Percentiles rank a stretch among this genome's conserved stretches.
phyloP scores from a whole-genome alignment of 2,797 vertebrate genomes.

The Pitangus sulphuratus region DNA sequence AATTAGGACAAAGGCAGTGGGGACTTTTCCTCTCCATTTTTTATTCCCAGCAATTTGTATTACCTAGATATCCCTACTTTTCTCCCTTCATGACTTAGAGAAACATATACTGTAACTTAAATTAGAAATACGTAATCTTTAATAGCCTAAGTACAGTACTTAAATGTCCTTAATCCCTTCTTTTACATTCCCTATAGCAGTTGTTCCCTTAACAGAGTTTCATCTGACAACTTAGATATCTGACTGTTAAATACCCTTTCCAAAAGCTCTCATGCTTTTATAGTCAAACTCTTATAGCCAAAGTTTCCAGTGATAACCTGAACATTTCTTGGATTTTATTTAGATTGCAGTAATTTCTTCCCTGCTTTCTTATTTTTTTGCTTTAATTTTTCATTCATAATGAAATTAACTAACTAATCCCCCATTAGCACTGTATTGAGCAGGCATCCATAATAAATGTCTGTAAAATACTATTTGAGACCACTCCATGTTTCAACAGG shows the following conservation, averaged over 20 bases:
- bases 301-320: neutral
- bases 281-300: neutral
- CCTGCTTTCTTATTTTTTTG: neutral
- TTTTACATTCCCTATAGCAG: neutral
- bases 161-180: constrained; percentile 9
- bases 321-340: neutral
- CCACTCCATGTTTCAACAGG: neutral
- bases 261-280: neutral
- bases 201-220: neutral
- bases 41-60: constrained; percentile 35
- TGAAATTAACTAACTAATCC: neutral
- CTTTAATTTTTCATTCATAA: neutral
- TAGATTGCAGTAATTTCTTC: neutral
- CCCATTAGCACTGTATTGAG: neutral
- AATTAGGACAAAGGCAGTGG: constrained; percentile 45
- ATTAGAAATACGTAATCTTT: constrained; percentile 40
- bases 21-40: neutral
- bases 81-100: neutral
- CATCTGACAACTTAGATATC: neutral
- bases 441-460: neutral
- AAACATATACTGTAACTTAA: constrained; percentile 3
- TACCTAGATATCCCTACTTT: neutral
- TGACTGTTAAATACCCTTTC: neutral
- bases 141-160: neutral
- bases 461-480: neutral